These are phyloP conservation scores for Zosterops borbonicus DNA, from an alignment of 2,113 vertebrate genomes.

Conservation along the genomic window DNA sequence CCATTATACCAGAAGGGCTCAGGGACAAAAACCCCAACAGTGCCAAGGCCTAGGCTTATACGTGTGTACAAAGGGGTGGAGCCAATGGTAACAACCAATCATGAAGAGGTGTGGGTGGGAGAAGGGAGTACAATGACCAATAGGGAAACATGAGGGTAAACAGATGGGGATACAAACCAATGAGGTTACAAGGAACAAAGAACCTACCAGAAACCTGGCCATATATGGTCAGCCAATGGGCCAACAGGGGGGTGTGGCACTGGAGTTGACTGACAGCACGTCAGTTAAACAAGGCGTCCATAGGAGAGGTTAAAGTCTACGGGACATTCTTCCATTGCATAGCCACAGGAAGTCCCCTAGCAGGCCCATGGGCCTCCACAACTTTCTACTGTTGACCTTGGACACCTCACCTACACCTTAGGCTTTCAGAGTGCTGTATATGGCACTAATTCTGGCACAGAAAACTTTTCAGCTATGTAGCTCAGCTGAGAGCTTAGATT, in stretches of 20 bases:
- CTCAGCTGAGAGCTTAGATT: neutral
- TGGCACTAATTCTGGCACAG: neutral
- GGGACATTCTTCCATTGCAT: neutral
- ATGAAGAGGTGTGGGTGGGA: neutral
- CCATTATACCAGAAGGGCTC: neutral
- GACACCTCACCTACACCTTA: neutral
- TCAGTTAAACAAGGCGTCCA: neutral
- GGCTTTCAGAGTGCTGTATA: accelerated
- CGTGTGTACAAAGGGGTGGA: neutral
- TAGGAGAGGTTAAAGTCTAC: neutral
- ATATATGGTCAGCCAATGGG: too few relatives aligned
- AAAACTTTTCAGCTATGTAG: neutral
- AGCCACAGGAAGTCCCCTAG: neutral
- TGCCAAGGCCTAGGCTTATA: neutral
- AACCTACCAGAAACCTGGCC: too few relatives aligned
- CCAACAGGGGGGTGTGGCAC: neutral
- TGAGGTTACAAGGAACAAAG: neutral
- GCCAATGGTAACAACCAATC: neutral
- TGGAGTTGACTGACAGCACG: neutral
- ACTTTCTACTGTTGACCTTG: neutral
- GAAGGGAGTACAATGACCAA: neutral
- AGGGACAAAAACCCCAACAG: neutral
- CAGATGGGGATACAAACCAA: neutral
- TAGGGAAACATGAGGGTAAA: neutral
- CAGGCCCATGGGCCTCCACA: too few relatives aligned